Base-by-base conservation (phyloP, 2,113 vertebrate genomes). In the Canis aureus region DNA sequence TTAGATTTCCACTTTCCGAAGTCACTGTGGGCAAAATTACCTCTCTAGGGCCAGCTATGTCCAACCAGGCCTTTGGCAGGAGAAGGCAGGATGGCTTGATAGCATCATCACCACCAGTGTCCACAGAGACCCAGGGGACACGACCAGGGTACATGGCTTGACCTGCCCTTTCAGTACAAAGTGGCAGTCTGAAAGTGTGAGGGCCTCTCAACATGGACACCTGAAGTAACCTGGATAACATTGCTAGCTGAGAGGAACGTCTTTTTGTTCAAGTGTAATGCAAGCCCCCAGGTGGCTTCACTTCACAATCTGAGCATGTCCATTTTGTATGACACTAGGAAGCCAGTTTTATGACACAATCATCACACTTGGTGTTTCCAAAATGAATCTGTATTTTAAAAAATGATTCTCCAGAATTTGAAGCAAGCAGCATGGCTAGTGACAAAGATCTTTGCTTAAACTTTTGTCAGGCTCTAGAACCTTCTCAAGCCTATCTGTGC, bases 311-410 rank as follows among this genome's bases (percentile, higher is more conserved):
- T 35, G 35, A 32, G n/a, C n/a, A 49, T 51, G 60, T 55, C 55
- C 35, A 19, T 71, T 93, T 80, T 35, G 73, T 5, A 0, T 49
- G 82, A 83, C 64, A 76, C 11, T 12, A 73, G 64, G 78, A 80
- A 87, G 81, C 8, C n/a, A 49, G 4, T 82, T 89, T 35, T 73
- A 55, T 53, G 49, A 22, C 1, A 29, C 13, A 67, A 13, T 22
- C 62, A 25, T 69, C 55, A 76, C 7, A 82, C 20, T n/a, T 94
- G 35, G 25, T 4, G 1, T 80, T 91, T 84, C 80, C 43, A n/a
- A 95, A 97, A 59, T 66, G 55, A 78, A 66, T 73, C 62, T 51
- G 1, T 78, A 43, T 87, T 91, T 95, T 76, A 8, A 51, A 91
- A 64, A 84, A 73, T 5, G 22, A 64, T 82, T 71, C 17, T 91